Evolutionary conservation across 2,113 vertebrate genomes (phyloP).

Genomic region (Bos indicus): DNA sequence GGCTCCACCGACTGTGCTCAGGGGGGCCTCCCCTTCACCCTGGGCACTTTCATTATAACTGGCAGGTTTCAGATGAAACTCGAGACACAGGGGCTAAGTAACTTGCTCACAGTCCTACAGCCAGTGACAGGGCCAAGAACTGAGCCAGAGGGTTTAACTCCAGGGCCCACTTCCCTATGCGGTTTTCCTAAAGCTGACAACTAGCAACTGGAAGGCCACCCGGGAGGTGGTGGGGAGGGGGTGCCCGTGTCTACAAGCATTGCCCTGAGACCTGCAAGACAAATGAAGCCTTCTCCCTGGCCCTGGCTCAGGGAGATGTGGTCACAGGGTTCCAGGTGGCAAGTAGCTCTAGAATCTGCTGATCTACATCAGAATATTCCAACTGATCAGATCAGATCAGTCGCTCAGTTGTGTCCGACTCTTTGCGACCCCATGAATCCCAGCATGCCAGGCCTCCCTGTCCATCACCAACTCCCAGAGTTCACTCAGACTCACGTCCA

Average conservation of each 20-base stretch:
- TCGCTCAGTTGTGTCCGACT: no score
- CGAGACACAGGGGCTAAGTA: neutral
- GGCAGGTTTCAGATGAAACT: neutral
- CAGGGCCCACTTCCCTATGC: rapidly evolving
- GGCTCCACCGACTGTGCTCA: neutral
- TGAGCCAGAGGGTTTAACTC: no score
- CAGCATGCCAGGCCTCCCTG: no score
- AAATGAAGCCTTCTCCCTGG: neutral
- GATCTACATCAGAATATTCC: neutral
- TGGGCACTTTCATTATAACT: neutral
- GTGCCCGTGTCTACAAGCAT: neutral
- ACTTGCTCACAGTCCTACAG: neutral
- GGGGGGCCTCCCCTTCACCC: rapidly evolving
- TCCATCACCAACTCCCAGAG: no score
- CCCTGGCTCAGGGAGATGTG: neutral
- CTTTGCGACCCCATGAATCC: no score
- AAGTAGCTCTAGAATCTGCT: neutral
- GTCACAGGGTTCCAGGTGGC: neutral
- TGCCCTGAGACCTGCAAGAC: neutral
- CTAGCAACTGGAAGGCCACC: neutral
- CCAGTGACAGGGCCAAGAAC: neutral
- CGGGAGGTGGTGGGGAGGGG: neutral
- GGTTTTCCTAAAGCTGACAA: neutral
- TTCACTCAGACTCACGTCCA: no score
- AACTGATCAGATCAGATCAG: no score